phyloP scores from a whole-genome alignment of 2,888 invertebrate species.

The Drosophila pseudotakahashii region DNA sequence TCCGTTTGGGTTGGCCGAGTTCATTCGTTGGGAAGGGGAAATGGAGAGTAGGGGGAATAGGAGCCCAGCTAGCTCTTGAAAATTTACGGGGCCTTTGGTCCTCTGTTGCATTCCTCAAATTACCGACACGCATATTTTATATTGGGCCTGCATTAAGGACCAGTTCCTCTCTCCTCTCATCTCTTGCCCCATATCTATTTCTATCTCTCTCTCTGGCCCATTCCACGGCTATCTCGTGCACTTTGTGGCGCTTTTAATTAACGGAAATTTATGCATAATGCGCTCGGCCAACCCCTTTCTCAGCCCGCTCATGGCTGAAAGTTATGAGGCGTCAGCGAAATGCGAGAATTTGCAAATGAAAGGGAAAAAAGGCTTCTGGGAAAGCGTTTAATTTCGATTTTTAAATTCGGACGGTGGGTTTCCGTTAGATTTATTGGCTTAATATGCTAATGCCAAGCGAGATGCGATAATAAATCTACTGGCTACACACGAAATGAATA shows the following conservation, averaged over 20 bases:
- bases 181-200: slow-evolving; percentile 11
- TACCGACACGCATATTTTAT: slow-evolving; percentile 78
- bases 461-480: slow-evolving; percentile 1
- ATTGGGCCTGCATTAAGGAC: slow-evolving; percentile 66
- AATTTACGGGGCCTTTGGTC: slow-evolving; percentile 70
- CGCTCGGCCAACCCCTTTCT: slow-evolving; percentile 23
- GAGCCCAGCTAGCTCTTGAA: slow-evolving; percentile 46
- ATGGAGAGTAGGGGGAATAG: not conserved
- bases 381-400: slow-evolving; percentile 37
- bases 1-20: slow-evolving; percentile 55
- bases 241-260: slow-evolving; percentile 74
- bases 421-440: not conserved
- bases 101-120: slow-evolving; percentile 74
- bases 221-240: slow-evolving; percentile 55
- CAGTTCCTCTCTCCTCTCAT: slow-evolving; percentile 2
- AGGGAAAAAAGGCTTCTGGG: slow-evolving; percentile 21
- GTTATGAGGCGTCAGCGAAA: slow-evolving; percentile 58
- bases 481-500: not conserved
- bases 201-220: slow-evolving; percentile 10
- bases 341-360: slow-evolving; percentile 57
- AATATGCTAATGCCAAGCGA: not conserved
- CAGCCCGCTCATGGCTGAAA: slow-evolving; percentile 31
- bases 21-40: slow-evolving; percentile 24
- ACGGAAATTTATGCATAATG: slow-evolving; percentile 77
- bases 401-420: not conserved